These are phyloP conservation scores for Crossoptilon crossoptilon DNA, from an alignment of 2,797 vertebrate species.

Conservation along the genomic window DNA sequence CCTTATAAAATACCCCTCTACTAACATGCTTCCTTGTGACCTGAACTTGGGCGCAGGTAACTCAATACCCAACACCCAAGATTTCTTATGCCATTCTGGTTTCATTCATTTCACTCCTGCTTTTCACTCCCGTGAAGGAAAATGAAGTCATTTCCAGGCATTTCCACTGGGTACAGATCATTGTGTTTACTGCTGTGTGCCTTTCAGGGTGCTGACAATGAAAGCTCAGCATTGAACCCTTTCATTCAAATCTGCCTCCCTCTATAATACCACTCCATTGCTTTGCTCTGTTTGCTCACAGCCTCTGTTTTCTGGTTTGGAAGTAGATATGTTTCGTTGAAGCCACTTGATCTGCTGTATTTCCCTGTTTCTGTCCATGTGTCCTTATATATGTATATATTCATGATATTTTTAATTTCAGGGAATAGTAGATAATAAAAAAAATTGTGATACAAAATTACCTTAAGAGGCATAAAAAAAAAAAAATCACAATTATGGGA, in stretches of 20 bases:
- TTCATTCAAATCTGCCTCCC: neutral
- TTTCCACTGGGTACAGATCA: neutral
- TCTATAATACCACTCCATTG: fast-evolving
- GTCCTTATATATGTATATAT: neutral
- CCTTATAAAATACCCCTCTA: neutral
- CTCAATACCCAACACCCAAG: fast-evolving
- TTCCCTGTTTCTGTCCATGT: neutral
- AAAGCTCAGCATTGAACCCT: neutral
- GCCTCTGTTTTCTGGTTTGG: neutral
- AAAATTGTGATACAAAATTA: neutral
- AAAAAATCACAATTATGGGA: neutral
- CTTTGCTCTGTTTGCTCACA: neutral
- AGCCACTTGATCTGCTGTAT: neutral
- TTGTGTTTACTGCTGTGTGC: neutral
- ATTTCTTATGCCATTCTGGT: neutral
- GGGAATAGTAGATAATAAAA: neutral
- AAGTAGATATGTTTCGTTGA: neutral
- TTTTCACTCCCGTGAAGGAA: neutral
- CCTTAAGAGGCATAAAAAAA: neutral
- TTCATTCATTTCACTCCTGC: neutral
- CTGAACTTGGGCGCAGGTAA: neutral
- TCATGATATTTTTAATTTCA: neutral
- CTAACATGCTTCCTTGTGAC: neutral
- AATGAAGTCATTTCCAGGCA: neutral
- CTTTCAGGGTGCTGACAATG: neutral